These are phyloP conservation scores for Leptodirus hochenwartii DNA, from an alignment of 2,888 invertebrate species.

Conservation along the genomic window DNA sequence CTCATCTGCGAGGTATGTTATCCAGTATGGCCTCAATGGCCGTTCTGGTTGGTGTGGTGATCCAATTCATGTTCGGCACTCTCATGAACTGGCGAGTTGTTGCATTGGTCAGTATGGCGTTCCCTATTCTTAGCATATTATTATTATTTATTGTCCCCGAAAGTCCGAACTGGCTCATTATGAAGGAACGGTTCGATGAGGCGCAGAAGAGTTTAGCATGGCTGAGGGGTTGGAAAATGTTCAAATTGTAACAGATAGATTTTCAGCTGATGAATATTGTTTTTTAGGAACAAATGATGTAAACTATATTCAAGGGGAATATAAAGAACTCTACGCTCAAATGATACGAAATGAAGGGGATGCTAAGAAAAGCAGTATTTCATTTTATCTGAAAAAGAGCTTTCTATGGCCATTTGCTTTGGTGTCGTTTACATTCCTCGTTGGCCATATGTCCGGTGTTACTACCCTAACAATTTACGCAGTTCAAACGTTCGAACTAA, in stretches of 20 bases:
- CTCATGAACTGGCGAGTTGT: conserved; percentile 53
- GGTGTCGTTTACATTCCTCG: conserved; percentile 45
- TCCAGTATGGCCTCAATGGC: conserved; percentile 59
- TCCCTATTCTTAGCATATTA: conserved; percentile 43
- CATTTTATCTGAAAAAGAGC: conserved; percentile 22
- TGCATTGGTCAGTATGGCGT: conserved; percentile 44
- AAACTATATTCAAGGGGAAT: conserved; percentile 39
- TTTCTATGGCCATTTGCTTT: conserved; percentile 44
- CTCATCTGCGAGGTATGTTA: conserved; percentile 54
- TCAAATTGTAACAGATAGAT: too few relatives aligned
- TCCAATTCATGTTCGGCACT: conserved; percentile 56
- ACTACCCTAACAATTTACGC: conserved; percentile 50
- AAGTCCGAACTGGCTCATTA: conserved; percentile 64
- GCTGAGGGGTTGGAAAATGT: conserved; percentile 60
- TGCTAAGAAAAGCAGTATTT: conserved; percentile 5
- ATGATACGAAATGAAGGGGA: conserved; percentile 8
- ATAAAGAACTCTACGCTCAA: conserved; percentile 28
- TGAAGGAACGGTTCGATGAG: conserved; percentile 42
- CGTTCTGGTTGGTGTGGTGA: conserved; percentile 56
- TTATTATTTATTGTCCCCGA: conserved; percentile 59
- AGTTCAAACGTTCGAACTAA: conserved; percentile 39
- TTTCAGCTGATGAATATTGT: too few relatives aligned
- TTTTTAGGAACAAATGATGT: too few relatives aligned
- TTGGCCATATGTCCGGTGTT: conserved; percentile 56
- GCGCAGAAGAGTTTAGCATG: conserved; percentile 54